Conservation (phyloP, 2,888 invertebrate genomes). For the Lithophane socia region DNA sequence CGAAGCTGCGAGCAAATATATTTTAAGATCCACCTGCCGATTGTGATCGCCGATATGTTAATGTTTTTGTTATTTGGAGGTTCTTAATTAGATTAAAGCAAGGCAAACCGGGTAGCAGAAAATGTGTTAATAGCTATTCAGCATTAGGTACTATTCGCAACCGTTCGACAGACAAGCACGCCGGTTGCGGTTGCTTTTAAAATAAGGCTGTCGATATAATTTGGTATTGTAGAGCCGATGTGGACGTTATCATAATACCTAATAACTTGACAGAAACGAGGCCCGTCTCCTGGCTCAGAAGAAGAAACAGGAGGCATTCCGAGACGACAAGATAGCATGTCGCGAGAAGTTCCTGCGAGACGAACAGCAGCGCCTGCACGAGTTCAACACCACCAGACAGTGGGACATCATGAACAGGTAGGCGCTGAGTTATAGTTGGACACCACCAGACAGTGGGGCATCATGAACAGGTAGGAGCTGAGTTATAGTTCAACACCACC, state of each 20-base stretch:
- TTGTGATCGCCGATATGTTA: not conserved
- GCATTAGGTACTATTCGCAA: not conserved
- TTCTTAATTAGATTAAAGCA: not conserved
- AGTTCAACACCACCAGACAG: constrained; percentile 82
- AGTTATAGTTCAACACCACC: too few species aligned
- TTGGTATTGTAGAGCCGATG: not conserved
- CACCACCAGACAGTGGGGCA: constrained; percentile 88
- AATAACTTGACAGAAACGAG: constrained; percentile 75
- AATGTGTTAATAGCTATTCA: not conserved
- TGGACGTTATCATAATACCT: not conserved
- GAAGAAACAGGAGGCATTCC: constrained; percentile 74
- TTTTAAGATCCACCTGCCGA: not conserved
- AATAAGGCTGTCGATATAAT: not conserved
- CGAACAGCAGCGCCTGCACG: constrained; percentile 75
- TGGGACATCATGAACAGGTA: constrained; percentile 90
- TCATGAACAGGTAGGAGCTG: constrained; percentile 85
- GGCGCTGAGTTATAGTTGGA: constrained; percentile 64
- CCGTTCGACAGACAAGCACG: not conserved
- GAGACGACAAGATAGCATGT: constrained; percentile 73
- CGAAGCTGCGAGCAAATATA: not conserved
- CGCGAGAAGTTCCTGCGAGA: constrained; percentile 77
- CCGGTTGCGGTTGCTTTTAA: not conserved
- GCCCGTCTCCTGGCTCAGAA: constrained; percentile 74
- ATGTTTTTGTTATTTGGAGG: not conserved
- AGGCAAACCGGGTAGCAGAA: not conserved